Base-by-base conservation (phyloP, 2,113 vertebrate genomes). In the Planiliza haematocheilus region DNA sequence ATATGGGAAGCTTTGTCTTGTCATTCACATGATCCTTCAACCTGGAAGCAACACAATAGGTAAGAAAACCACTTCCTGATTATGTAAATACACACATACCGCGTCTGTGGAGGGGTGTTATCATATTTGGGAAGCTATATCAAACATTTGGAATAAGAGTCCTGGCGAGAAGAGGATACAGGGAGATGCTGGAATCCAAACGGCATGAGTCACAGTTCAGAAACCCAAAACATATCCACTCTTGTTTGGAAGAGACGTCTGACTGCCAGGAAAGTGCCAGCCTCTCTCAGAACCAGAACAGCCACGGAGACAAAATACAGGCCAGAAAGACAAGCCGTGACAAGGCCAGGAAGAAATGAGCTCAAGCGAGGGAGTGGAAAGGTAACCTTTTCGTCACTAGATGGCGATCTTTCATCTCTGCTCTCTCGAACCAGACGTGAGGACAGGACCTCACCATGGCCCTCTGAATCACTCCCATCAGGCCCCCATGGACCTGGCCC, bases 401-500 rank as follows among this genome's bases (percentile, higher is more conserved):
- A 74, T 98, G 97, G 89, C 98, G 96, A 87, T 99, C 97, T 92
- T 94, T 98, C 81, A 99, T 95, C 86, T 99, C 97, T 0, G 97
- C 96, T 77, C 98, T 94, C 83, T 99, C 98, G 78, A 99, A 99
- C 97, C 97, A 99, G 72, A 99, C 93, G 1, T 99, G 98, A 46
- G 98, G 98, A 84, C 96, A 99, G 8, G 97, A 95, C 70, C 95
- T 95, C 37, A 96, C 97, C 8, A 97, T 97, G 30, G 97, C 95
- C 86, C 96, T 95, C 89, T 99, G 98, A 74, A 99, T 71, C 41
- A 99, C 34, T 17, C 98, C 98, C 96, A 99, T 96, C 36, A 99
- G 79, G 4, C 98, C 98, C 9, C 97, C 95, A 0, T 99, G 97
- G 60, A 96, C 92, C 81, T 99, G 98, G 30, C 98, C 98, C 77